phyloP scores from a whole-genome alignment of 2,888 invertebrate species.

The Metallyticus violacea region DNA sequence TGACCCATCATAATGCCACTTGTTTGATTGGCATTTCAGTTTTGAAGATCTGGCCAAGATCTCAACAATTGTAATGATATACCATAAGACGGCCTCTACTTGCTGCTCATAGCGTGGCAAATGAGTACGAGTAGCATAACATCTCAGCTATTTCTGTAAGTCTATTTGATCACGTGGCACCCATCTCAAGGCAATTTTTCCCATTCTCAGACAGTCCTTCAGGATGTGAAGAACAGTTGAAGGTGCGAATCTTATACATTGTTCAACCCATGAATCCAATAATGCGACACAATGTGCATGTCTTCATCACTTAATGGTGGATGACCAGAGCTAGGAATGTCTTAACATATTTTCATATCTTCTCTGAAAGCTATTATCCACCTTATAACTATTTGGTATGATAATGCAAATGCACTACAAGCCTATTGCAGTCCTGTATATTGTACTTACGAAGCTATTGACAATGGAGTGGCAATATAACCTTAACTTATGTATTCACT shows the following conservation, averaged over 20 bases:
- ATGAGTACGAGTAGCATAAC: background rate
- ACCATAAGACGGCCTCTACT: background rate
- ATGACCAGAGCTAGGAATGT: background rate
- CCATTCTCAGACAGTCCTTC: background rate
- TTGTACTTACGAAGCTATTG: no score
- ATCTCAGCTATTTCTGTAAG: background rate
- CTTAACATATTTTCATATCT: background rate
- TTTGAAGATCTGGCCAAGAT: background rate
- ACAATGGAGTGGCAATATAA: no score
- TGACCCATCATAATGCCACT: background rate
- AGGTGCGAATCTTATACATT: background rate
- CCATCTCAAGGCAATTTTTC: constrained; percentile 1
- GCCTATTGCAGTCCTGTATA: no score
- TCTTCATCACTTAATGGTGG: background rate
- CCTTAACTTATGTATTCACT: no score
- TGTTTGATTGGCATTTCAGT: no score
- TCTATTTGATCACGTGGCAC: constrained; percentile 6
- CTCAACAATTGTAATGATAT: constrained; percentile 3
- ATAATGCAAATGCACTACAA: no score
- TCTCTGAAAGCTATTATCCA: background rate
- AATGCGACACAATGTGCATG: background rate
- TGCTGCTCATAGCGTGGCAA: constrained; percentile 9
- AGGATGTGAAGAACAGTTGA: background rate
- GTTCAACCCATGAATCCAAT: background rate
- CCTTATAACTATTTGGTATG: background rate